phyloP scores from a whole-genome alignment of 1,140 invertebrate genomes.

The Musca domestica region DNA sequence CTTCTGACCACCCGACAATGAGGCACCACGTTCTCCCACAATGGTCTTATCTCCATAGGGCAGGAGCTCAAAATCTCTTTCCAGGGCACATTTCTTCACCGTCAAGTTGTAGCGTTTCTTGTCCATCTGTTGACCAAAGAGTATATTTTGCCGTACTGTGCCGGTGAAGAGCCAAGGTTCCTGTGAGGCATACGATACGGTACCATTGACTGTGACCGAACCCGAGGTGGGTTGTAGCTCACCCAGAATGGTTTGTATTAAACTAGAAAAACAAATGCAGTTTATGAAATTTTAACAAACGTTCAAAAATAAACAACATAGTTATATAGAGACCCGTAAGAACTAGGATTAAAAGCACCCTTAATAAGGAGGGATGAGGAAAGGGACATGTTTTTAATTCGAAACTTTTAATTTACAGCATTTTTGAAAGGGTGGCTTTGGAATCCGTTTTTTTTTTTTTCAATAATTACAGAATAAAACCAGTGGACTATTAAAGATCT shows the following conservation, averaged over 20 bases:
- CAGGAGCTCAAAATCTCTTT: constrained; percentile 72
- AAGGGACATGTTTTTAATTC: too few species aligned
- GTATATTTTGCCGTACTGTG: constrained; percentile 80
- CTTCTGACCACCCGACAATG: constrained; percentile 86
- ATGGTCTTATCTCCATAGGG: constrained; percentile 81
- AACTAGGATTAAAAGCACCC: too few species aligned
- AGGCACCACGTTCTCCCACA: constrained; percentile 82
- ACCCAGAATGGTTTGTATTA: constrained; percentile 76
- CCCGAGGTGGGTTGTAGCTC: constrained; percentile 75
- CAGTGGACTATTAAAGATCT: too few species aligned
- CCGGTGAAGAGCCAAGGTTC: constrained; percentile 86
- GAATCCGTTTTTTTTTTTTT: too few species aligned
- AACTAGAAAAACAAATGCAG: constrained; percentile 48
- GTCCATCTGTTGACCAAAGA: constrained; percentile 79
- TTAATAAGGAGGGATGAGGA: too few species aligned
- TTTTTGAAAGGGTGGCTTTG: too few species aligned
- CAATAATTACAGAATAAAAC: too few species aligned
- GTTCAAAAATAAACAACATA: too few species aligned
- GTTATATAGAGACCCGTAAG: too few species aligned
- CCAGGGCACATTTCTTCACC: constrained; percentile 70
- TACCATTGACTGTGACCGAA: constrained; percentile 69
- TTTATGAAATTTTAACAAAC: too few species aligned
- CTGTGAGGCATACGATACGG: constrained; percentile 85
- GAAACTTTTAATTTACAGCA: too few species aligned
- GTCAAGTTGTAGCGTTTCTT: constrained; percentile 76